Evolutionary conservation across 2,888 invertebrate genomes (phyloP).

Genomic region (Leucoptera coffeella): DNA sequence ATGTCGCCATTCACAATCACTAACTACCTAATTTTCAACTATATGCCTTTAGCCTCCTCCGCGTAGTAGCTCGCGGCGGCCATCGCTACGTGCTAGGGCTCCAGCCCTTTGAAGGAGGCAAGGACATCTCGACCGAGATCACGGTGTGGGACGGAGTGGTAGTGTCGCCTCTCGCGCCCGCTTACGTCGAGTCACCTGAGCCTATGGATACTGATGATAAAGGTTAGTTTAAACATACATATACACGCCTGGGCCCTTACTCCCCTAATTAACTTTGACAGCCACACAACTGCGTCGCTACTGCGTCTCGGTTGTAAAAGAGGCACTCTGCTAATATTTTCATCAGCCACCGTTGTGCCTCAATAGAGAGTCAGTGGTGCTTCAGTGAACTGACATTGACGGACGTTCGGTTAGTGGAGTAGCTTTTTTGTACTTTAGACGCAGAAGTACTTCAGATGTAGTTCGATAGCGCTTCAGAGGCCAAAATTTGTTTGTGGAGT

Average conservation of each 20-base stretch:
- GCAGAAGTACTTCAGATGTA: too few relatives aligned
- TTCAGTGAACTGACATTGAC: too few relatives aligned
- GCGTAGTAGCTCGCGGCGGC: constrained; percentile 90
- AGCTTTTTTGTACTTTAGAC: too few relatives aligned
- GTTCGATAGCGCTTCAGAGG: too few relatives aligned
- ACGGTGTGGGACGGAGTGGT: constrained; percentile 96
- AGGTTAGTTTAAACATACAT: constrained; percentile 12
- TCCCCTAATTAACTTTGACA: background rate
- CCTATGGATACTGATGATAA: constrained; percentile 46
- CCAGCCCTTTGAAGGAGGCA: constrained; percentile 45
- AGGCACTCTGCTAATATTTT: too few relatives aligned
- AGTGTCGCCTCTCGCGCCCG: constrained; percentile 90
- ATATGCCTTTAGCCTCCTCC: constrained; percentile 55
- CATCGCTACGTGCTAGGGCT: constrained; percentile 83
- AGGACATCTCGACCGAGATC: constrained; percentile 78
- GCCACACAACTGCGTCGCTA: too few relatives aligned
- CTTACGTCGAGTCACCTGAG: constrained; percentile 76
- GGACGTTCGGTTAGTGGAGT: too few relatives aligned
- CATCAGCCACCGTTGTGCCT: too few relatives aligned
- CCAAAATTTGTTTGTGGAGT: too few relatives aligned
- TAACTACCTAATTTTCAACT: too few relatives aligned
- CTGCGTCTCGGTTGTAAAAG: too few relatives aligned
- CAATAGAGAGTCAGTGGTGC: too few relatives aligned
- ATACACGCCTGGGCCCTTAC: background rate
- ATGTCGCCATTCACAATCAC: background rate